Evolutionary conservation across 2,113 vertebrate species (phyloP), one percentile per base, ranked within the genome.

Genomic region (Cinclus mexicanus): DNA sequence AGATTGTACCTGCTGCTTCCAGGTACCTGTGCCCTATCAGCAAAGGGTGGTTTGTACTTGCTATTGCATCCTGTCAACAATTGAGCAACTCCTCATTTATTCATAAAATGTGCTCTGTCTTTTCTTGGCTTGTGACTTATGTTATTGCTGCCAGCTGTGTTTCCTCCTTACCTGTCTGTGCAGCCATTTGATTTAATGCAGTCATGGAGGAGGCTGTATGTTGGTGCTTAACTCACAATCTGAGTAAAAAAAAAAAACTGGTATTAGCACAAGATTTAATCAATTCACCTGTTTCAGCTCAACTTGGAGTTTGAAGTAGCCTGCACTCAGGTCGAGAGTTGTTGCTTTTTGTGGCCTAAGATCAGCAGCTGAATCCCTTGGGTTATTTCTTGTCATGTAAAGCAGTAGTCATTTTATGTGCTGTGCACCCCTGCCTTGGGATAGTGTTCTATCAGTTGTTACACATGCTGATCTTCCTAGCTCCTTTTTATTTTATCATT

Each of bases 141-240:
- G 9, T 25, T 75, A 21, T 4, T 0, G 1, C 22, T 68, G 31
- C 41, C 53, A 87, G 57, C 35, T 89, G 47, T 1, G 0, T 68
- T 87, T 91, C 64, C 24, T 81, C 60, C 68, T 67, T 29, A 71
- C 39, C 39, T 84, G 44, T 64, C 65, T 87, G 47, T 6, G 9
- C 7, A 19, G 64, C 12, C 22, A 12, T 46, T 74, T 55, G 15
- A 16, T 29, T 81, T 42, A 37, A 74, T 26, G 14, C 35, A 74
- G 25, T 42, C 23, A 7, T 18, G 5, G 6, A n/a, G 35, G 37
- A 75, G 44, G 37, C n/a, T 65, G 12, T 25, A 4, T 17, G 15
- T 11, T 41, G 37, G 16, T 19, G 18, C 25, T 56, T 44, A 19
- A 41, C 26, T 80, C 29, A 26, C 23, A 33, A 6, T 39, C 59